Conservation (phyloP, 2,888 invertebrate species). For the Microplitis deprimator region DNA sequence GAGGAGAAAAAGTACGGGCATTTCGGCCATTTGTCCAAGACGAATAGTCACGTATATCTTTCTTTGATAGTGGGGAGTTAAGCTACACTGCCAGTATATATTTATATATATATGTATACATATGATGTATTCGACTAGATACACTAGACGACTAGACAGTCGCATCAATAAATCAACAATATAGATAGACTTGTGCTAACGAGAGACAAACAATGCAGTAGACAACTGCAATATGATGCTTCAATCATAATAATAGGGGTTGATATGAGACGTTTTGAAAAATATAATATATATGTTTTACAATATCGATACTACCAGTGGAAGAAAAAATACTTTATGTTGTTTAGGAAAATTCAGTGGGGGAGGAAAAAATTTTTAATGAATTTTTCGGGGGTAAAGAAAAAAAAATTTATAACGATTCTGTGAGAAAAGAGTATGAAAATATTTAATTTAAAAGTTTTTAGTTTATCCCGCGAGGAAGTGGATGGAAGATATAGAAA, state of each 20-base stretch:
- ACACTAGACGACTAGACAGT: slow-evolving; percentile 1
- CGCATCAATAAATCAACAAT: slow-evolving; percentile 1
- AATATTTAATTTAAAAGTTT: not conserved
- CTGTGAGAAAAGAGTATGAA: not conserved
- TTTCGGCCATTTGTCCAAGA: not conserved
- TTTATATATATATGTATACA: not conserved
- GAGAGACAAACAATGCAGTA: not conserved
- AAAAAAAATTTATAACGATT: not conserved
- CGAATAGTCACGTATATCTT: not conserved
- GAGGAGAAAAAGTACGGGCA: not conserved
- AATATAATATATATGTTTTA: not conserved
- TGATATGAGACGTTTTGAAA: not conserved
- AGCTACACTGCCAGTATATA: not conserved
- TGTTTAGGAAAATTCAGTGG: not conserved
- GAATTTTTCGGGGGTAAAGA: not conserved
- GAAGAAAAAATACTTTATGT: not conserved
- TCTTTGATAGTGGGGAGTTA: not conserved
- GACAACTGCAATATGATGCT: not conserved
- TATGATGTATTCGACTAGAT: not conserved
- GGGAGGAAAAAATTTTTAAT: not conserved
- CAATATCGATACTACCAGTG: not conserved
- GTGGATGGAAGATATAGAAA: not conserved
- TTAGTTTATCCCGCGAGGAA: not conserved
- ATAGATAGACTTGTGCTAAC: not conserved
- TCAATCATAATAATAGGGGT: not conserved